These are phyloP conservation scores for Lophotis ruficrista DNA, from an alignment of 2,113 vertebrate genomes.

Conservation along the genomic window DNA sequence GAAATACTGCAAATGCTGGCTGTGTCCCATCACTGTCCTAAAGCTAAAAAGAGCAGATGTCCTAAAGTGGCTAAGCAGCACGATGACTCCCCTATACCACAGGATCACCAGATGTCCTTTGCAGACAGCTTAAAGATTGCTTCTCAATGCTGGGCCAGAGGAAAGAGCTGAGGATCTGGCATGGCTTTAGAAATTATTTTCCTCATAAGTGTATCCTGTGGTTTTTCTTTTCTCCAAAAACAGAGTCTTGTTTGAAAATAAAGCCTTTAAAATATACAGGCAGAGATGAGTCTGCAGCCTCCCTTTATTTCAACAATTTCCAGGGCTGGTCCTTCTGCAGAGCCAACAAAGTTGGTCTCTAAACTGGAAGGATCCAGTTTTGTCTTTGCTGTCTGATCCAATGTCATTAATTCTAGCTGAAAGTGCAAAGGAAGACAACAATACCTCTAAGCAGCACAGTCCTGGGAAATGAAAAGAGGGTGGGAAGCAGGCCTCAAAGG, in stretches of 20 bases:
- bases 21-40: neutral
- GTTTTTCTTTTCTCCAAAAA: neutral
- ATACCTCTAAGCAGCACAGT: neutral
- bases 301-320: neutral
- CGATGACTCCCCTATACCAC: neutral
- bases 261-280: neutral
- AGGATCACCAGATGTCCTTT: slow-evolving; percentile 51
- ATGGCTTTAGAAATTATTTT: slow-evolving; percentile 33
- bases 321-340: neutral
- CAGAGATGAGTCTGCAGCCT: neutral
- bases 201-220: slow-evolving; percentile 15
- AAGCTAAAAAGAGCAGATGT: slow-evolving; percentile 38
- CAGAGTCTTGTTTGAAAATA: slow-evolving; percentile 36
- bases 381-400: neutral
- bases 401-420: neutral
- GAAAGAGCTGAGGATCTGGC: slow-evolving; percentile 22
- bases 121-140: neutral
- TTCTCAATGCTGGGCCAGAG: neutral
- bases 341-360: neutral
- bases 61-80: slow-evolving; percentile 24
- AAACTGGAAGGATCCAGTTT: slow-evolving; percentile 14
- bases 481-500: neutral
- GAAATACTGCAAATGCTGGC: slow-evolving; percentile 15
- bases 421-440: neutral
- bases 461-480: neutral